These are phyloP conservation scores for Bubo bubo DNA, from an alignment of 2,113 vertebrate species.

Conservation along the genomic window DNA sequence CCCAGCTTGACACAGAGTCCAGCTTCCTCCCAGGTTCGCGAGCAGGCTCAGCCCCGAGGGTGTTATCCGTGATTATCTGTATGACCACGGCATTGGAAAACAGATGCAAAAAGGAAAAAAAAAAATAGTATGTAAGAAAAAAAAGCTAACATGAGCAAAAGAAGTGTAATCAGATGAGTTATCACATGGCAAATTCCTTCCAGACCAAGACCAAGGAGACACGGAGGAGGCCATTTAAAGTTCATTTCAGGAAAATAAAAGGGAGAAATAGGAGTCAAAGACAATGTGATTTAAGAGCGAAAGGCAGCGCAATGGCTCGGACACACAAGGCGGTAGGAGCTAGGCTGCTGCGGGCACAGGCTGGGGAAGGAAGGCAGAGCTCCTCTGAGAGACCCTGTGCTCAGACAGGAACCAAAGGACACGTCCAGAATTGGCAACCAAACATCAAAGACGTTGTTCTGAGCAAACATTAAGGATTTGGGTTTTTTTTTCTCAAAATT, in stretches of 20 bases:
- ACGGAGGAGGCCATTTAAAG: not conserved
- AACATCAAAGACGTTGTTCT: too few relatives aligned
- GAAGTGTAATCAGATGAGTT: not conserved
- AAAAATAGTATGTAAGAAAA: not conserved
- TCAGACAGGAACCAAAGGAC: not conserved
- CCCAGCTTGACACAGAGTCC: not conserved
- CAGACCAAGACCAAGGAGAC: not conserved
- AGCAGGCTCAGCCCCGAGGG: not conserved
- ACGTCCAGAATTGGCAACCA: rapidly evolving
- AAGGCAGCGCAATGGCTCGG: not conserved
- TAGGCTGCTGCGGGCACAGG: rapidly evolving
- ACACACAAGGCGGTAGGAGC: rapidly evolving
- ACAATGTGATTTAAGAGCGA: rapidly evolving
- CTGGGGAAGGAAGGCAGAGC: not conserved
- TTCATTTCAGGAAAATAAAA: not conserved
- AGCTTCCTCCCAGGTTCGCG: not conserved
- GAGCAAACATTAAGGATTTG: not conserved
- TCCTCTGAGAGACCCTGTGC: not conserved
- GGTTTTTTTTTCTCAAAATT: not conserved
- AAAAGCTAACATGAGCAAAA: not conserved
- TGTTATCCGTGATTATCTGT: rapidly evolving
- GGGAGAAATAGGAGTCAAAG: not conserved
- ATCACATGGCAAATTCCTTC: not conserved
- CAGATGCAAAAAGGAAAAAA: not conserved
- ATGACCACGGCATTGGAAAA: not conserved